phyloP scores from a whole-genome alignment of 2,797 vertebrate genomes.

The Masticophis lateralis region DNA sequence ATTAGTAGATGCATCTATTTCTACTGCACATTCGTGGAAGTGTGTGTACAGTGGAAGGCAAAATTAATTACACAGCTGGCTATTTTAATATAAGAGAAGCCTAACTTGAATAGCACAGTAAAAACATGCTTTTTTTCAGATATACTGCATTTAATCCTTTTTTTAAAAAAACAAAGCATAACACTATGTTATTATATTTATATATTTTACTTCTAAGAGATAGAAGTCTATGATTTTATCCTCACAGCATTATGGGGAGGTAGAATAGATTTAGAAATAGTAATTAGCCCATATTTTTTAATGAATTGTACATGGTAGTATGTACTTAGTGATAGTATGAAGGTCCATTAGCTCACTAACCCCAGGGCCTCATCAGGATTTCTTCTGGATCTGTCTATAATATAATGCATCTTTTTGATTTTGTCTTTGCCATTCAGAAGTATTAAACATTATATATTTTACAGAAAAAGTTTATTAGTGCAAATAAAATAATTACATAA shows the following conservation, averaged over 20 bases:
- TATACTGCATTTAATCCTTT: neutral
- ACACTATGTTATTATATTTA: neutral
- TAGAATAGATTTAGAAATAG: neutral
- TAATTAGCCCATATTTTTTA: neutral
- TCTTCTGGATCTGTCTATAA: neutral
- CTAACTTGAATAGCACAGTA: neutral
- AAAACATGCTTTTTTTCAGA: neutral
- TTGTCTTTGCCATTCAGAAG: neutral
- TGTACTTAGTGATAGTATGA: neutral
- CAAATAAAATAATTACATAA: neutral
- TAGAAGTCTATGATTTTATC: neutral
- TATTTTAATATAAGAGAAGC: neutral
- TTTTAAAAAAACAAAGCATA: neutral
- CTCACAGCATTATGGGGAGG: neutral
- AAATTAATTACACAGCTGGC: neutral
- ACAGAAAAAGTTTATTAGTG: neutral
- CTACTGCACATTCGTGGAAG: neutral
- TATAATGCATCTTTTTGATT: neutral
- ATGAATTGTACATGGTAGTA: neutral
- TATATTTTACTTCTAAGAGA: neutral
- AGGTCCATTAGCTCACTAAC: neutral
- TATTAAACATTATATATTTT: neutral
- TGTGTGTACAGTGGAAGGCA: neutral
- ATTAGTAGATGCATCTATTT: conserved; percentile 21
- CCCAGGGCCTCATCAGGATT: neutral